Evolutionary conservation across 2,113 vertebrate genomes (phyloP).

Genomic region (Colinus virginianus): DNA sequence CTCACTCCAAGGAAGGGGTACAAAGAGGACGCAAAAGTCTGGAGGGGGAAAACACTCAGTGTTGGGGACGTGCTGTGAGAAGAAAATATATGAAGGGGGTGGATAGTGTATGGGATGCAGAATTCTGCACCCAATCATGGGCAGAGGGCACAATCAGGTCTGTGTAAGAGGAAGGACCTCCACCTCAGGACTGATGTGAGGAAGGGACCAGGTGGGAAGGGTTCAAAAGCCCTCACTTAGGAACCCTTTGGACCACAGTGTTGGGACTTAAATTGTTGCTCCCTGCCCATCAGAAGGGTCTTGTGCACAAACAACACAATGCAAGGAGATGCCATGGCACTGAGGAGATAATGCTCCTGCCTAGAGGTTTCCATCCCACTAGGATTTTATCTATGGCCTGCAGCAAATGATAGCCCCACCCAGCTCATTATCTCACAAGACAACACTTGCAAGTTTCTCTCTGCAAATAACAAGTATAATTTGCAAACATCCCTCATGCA

Average conservation of each 20-base stretch:
- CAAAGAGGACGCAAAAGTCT: background rate
- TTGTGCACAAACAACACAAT: background rate
- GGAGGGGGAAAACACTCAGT: background rate
- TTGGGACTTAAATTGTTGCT: background rate
- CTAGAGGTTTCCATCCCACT: background rate
- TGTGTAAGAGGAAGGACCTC: rapidly evolving
- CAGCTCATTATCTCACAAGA: background rate
- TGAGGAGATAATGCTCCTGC: background rate
- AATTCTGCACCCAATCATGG: rapidly evolving
- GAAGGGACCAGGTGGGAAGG: background rate
- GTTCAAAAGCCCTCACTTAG: background rate
- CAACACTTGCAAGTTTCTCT: background rate
- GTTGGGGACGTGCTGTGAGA: background rate
- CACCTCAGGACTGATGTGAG: rapidly evolving
- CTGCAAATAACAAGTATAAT: background rate
- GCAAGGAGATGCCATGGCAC: too few species aligned
- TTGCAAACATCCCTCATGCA: background rate
- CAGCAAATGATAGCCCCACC: background rate
- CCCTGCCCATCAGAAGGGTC: background rate
- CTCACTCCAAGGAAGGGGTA: background rate
- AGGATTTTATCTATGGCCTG: background rate
- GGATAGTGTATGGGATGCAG: background rate
- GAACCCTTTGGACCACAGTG: rapidly evolving
- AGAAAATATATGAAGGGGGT: background rate
- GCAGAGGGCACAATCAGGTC: background rate